Conservation (phyloP, 1,140 invertebrate species). For the Brachionus manjavacas region DNA sequence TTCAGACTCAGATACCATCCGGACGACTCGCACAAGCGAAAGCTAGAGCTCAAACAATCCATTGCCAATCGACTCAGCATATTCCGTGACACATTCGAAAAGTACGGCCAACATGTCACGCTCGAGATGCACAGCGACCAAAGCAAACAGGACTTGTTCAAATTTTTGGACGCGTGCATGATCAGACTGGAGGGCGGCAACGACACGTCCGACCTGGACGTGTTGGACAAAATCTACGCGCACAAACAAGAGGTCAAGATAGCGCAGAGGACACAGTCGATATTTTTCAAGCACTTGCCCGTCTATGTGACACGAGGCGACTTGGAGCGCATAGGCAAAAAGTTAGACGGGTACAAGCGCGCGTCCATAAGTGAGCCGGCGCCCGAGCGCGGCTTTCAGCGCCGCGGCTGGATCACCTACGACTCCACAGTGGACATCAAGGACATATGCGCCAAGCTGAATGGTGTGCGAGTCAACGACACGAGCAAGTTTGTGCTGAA, state of each 20-base stretch:
- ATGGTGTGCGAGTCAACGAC: constrained; percentile 91
- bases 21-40: constrained; percentile 64
- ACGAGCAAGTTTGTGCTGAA: constrained; percentile 66
- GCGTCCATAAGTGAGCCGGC: constrained; percentile 93
- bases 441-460: constrained; percentile 98
- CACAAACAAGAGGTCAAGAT: constrained; percentile 48
- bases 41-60: constrained; percentile 75
- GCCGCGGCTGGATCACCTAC: constrained; percentile 96
- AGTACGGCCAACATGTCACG: constrained; percentile 69
- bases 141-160: constrained; percentile 44
- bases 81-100: constrained; percentile 76
- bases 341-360: constrained; percentile 74
- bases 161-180: constrained; percentile 37
- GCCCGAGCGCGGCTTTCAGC: constrained; percentile 81
- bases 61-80: constrained; percentile 82
- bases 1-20: constrained; percentile 43
- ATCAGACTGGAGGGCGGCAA: neutral
- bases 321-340: constrained; percentile 72
- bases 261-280: constrained; percentile 86
- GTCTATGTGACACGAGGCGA: constrained; percentile 92
- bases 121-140: constrained; percentile 84
- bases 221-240: neutral
- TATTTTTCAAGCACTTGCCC: constrained; percentile 89
- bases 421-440: constrained; percentile 69
- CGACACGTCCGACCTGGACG: neutral